Evolutionary conservation across 2,113 vertebrate species (phyloP).

Genomic region (Phyllostomus hastatus): DNA sequence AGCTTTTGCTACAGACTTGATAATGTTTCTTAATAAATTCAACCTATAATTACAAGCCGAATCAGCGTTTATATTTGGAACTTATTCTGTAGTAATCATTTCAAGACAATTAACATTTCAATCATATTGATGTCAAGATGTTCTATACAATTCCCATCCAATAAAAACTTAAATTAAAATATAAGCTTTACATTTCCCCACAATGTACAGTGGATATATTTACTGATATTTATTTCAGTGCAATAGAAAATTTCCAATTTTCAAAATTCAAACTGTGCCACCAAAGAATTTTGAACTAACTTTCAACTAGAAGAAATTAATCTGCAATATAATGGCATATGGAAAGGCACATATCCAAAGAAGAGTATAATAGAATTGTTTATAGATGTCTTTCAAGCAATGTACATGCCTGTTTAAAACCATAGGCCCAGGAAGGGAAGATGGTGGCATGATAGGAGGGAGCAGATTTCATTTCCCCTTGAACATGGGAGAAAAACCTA

Average conservation of each 20-base stretch:
- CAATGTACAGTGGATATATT: background rate
- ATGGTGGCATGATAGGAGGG: too few species aligned
- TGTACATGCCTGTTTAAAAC: background rate
- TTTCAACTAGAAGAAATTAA: background rate
- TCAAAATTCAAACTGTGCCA: background rate
- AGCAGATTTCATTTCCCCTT: too few species aligned
- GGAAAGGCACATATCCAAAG: background rate
- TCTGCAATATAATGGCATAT: background rate
- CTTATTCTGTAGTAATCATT: background rate
- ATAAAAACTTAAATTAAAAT: background rate
- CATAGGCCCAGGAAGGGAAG: background rate
- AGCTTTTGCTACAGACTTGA: background rate
- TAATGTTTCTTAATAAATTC: conserved; percentile 17
- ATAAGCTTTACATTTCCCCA: background rate
- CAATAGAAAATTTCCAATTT: background rate
- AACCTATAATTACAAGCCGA: background rate
- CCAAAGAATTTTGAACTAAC: background rate
- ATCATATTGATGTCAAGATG: background rate
- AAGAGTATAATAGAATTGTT: background rate
- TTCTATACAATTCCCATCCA: background rate
- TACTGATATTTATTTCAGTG: background rate
- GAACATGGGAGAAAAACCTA: too few species aligned
- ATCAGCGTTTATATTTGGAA: background rate
- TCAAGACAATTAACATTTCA: background rate
- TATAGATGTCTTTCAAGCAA: background rate